Percentiles rank a stretch among this genome's conserved stretches.
Evolutionary conservation across 2,113 vertebrate species (phyloP).

Genomic region (Percopsis transmontana): DNA sequence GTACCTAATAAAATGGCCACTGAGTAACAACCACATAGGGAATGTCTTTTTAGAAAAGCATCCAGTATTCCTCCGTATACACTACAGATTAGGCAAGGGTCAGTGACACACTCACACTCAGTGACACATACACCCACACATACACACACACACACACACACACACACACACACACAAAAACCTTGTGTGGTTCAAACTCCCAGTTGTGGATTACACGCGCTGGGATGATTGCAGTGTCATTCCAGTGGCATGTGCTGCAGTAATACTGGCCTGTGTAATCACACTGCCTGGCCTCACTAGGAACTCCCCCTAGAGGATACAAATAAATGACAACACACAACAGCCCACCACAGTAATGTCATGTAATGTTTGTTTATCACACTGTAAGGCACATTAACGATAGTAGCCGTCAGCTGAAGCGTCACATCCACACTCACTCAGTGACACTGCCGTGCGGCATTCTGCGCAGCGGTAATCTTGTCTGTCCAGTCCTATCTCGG

Average conservation of each 20-base stretch:
- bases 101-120: no score
- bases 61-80: no score
- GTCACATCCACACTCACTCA: constrained; percentile 81
- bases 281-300: constrained; percentile 92
- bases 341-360: background rate
- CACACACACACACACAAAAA: constrained; percentile 39
- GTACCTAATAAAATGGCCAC: no score
- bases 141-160: background rate
- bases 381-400: no score
- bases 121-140: no score
- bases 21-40: no score
- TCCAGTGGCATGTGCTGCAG: constrained; percentile 98
- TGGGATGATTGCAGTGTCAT: constrained; percentile 88
- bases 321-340: background rate
- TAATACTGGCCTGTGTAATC: constrained; percentile 98
- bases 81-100: no score
- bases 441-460: constrained; percentile 88
- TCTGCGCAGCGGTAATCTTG: constrained; percentile 96
- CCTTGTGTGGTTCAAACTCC: constrained; percentile 96
- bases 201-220: constrained; percentile 97
- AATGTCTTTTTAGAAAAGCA: no score
- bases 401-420: no score
- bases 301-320: constrained; percentile 82
- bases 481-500: constrained; percentile 90
- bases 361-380: background rate